Base-by-base conservation (phyloP, 92 coral and sea anemone species). In the Phenganax stokvisi region DNA sequence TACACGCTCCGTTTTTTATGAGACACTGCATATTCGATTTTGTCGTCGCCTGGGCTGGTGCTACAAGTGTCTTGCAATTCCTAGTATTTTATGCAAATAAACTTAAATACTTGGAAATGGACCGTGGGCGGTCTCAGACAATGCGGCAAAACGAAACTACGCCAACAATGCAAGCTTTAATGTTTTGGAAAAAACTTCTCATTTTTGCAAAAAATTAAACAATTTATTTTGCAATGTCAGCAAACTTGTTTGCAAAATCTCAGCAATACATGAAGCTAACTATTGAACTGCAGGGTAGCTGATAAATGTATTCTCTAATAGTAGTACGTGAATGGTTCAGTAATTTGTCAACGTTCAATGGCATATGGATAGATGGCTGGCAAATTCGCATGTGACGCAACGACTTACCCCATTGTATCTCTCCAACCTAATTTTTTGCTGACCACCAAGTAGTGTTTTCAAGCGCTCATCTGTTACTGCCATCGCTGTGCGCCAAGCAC, bases 381-480 rank as follows among this genome's bases (percentile, higher is more conserved):
- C 47, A 37, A 37, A 37, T 5, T 37, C 47, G 47, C 5, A 5
- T 72, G 77, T 72, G 56, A 13, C 9, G 8, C 47, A 54, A 20
- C 25, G 17, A 78, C 82, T 78, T 53, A 78, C 82, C 82, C 72
- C 72, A 60, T 61, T 9, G 44, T 78, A 78, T 7, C 65, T 61
- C 29, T 62, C 82, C 47, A 78, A 78, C 59, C 82, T 65, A 2
- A 78, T 78, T 78, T 78, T 78, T 57, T 62, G 8, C 51, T 78
- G 57, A 12, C 82, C 82, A 30, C 59, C 59, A 59, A 64, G 57
- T 31, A 78, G 29, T 31, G 82, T 78, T 62, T 64, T 78, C 30
- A 78, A 58, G 47, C 55, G 31, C 82, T 60, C 63, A 54, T 78
- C 28, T 64, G 9, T 9, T 7, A 0, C n/a, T 12, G 63, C 63